Percentiles rank a stretch among this genome's conserved stretches.
phyloP scores from a whole-genome alignment of 30 jellyfish, hydroid and myxozoan genomes.

The Haliclystus octoradiatus region DNA sequence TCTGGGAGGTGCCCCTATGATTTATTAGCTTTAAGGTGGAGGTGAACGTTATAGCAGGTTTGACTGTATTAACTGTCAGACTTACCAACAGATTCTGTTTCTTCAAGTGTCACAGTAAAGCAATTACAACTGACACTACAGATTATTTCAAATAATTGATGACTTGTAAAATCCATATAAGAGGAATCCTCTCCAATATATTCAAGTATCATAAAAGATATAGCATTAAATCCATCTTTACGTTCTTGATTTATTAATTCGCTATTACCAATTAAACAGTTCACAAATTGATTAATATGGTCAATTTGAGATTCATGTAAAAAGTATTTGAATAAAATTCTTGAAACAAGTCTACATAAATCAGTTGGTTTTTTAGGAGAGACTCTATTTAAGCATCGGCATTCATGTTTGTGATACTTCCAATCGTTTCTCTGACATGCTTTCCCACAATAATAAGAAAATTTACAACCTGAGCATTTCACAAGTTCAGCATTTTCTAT shows the following conservation, averaged over 20 bases:
- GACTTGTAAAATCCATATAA: background rate
- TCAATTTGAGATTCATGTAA: background rate
- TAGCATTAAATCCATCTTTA: background rate
- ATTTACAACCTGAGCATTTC: constrained; percentile 70
- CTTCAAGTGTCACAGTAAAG: constrained; percentile 66
- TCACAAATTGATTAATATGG: background rate
- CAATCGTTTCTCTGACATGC: constrained; percentile 79
- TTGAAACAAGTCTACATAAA: constrained; percentile 65
- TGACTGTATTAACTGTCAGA: too few relatives aligned
- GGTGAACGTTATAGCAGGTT: too few relatives aligned
- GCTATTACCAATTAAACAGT: background rate
- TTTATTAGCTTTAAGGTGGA: too few relatives aligned
- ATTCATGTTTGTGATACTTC: constrained; percentile 70
- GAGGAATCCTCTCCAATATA: background rate
- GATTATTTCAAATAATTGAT: constrained; percentile 25
- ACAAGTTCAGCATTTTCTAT: constrained; percentile 19
- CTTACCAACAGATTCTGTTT: constrained; percentile 63
- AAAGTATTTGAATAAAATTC: constrained; percentile 20
- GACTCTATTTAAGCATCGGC: constrained; percentile 52
- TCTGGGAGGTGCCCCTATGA: too few relatives aligned
- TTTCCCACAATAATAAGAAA: constrained; percentile 66
- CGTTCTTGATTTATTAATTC: background rate
- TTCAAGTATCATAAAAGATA: background rate
- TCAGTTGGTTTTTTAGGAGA: constrained; percentile 89
- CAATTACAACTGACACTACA: constrained; percentile 72